Conservation (phyloP, 2,113 vertebrate genomes). For the Crotalus helleri region DNA sequence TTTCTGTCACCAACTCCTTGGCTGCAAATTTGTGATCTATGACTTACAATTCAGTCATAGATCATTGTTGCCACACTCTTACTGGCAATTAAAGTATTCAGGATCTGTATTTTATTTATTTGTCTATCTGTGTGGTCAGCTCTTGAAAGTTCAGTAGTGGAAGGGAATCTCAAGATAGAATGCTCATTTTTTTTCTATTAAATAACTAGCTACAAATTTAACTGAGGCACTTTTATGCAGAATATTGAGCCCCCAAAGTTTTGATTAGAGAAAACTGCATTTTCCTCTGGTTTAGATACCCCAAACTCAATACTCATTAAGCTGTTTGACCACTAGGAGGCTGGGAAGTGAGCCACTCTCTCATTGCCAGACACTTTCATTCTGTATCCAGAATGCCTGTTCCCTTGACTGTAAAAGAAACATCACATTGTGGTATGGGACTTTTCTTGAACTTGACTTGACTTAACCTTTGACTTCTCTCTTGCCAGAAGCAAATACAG, state of each 20-base stretch:
- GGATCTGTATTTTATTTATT: neutral
- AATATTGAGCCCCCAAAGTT: neutral
- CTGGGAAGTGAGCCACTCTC: neutral
- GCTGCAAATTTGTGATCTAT: neutral
- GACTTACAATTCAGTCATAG: neutral
- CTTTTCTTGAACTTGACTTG: too few species aligned
- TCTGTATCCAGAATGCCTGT: neutral
- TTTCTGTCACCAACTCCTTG: neutral
- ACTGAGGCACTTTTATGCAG: neutral
- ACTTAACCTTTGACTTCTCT: neutral
- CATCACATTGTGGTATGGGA: neutral
- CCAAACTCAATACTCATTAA: neutral
- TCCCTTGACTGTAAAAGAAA: neutral
- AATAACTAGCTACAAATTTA: neutral
- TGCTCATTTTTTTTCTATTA: neutral
- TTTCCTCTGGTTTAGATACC: neutral
- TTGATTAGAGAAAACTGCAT: neutral
- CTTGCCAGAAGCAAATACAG: neutral
- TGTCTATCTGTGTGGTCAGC: neutral
- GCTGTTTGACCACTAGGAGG: neutral
- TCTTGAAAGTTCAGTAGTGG: neutral
- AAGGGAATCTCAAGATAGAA: neutral
- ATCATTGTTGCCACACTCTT: neutral
- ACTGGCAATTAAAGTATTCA: neutral
- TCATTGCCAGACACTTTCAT: neutral